Base-by-base conservation (phyloP, 2,888 invertebrate genomes). In the Dryadula phaetusa region DNA sequence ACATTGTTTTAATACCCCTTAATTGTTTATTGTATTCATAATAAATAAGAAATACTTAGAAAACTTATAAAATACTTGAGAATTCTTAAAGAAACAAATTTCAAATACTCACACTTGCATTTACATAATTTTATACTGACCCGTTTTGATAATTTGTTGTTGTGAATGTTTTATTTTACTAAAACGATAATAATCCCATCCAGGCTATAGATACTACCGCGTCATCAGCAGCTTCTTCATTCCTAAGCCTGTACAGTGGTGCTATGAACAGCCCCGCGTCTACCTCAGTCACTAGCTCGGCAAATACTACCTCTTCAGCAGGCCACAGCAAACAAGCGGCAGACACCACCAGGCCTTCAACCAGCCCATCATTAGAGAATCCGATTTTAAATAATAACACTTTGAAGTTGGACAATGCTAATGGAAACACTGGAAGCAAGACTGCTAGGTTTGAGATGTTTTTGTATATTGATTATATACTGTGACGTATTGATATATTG, bases 161-260 rank as follows among this genome's bases (percentile, higher is more conserved):
- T n/a, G n/a, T n/a, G n/a, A n/a, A n/a, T n/a, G n/a, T n/a, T n/a
- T n/a, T 10, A 37, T 3, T 46, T 20, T 25, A 10, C 22, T 16
- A 22, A n/a, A 1, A 56, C 2, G n/a, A 44, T 28, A 16, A 22
- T 22, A 14, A 14, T 25, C 22, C 22, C 3, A 1, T 1, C 20
- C 84, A 94, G 94, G 89, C 93, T 0, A 94, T 94, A 58, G 95
- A 95, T 80, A 93, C 94, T 5, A 94, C 94, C 62, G 94, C 94
- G 0, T 87, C 93, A 0, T 94, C 94, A n/a, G 86, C 87, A 0
- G 90, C 91, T 66, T 94, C 87, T 70, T 94, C 88, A 74, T 94
- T 87, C 87, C 87, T 87, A 81, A 94, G 82, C 81, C 78, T 93
- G 76, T 87, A 93, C 88, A 87, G 93, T 78, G 90, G 93, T 65